phyloP scores from a whole-genome alignment of 2,113 vertebrate genomes.

The Piliocolobus tephrosceles region DNA sequence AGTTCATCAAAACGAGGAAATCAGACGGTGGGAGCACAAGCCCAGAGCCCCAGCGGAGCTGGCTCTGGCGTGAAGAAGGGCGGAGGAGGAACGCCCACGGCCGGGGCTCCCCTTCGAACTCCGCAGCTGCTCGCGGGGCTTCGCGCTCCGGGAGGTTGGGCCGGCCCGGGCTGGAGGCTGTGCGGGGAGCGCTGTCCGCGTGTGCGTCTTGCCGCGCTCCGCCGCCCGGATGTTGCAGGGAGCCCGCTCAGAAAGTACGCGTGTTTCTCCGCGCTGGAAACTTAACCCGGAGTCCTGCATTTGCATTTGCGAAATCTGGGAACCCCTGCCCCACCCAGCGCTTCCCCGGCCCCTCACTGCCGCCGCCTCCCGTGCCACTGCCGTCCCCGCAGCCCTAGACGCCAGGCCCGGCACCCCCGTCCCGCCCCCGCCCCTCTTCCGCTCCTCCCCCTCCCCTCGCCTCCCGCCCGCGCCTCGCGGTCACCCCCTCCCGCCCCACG shows the following conservation, averaged over 20 bases:
- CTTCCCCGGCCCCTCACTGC: no score
- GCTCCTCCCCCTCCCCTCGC: fast-evolving
- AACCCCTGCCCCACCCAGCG: neutral
- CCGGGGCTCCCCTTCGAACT: no score
- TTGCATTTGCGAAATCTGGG: neutral
- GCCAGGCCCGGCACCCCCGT: neutral
- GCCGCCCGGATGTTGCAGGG: neutral
- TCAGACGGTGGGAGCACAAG: neutral
- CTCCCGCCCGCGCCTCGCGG: no score
- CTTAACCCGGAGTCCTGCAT: neutral
- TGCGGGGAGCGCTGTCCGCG: no score
- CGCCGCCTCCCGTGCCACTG: no score
- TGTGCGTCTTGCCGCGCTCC: neutral
- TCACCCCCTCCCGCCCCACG: neutral
- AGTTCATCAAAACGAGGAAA: neutral
- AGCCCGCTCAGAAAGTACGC: neutral
- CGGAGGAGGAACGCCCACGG: neutral
- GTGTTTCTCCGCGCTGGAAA: neutral
- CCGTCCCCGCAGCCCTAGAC: no score
- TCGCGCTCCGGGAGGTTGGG: no score
- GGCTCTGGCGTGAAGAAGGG: neutral
- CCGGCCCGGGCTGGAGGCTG: no score
- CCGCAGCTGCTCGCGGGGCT: no score
- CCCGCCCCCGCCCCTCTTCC: neutral
- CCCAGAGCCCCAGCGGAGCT: neutral